These are phyloP conservation scores for Alfaro cultratus DNA, from an alignment of 2,797 vertebrate species.

Conservation along the genomic window DNA sequence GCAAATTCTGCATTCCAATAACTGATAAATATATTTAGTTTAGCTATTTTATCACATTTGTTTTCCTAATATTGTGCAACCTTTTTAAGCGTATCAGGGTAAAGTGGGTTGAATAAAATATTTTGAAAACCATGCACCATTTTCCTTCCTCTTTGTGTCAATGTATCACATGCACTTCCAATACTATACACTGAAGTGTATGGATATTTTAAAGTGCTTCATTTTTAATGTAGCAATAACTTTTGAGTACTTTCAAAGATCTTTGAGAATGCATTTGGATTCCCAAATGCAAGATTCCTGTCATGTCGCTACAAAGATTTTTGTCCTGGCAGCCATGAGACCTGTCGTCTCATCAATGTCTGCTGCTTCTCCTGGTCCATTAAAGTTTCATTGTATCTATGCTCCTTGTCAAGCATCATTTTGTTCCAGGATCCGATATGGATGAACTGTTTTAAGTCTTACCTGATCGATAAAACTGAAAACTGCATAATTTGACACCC, in stretches of 20 bases:
- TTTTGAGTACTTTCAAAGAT: constrained; percentile 16
- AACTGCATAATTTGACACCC: constrained; percentile 25
- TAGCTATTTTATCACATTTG: background rate
- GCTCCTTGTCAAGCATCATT: constrained; percentile 13
- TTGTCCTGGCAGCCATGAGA: constrained; percentile 37
- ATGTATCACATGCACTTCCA: background rate
- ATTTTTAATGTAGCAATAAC: constrained; percentile 2
- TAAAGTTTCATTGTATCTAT: constrained; percentile 22
- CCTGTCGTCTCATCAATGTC: constrained; percentile 36
- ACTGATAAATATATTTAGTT: background rate
- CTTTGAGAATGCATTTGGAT: constrained; percentile 5
- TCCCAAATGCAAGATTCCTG: constrained; percentile 19
- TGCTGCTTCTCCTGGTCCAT: constrained; percentile 17
- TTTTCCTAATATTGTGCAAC: background rate
- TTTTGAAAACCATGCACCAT: background rate
- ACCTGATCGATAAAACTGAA: constrained; percentile 22
- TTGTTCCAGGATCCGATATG: background rate
- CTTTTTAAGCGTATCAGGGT: background rate
- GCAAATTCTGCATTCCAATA: background rate
- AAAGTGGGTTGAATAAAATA: background rate
- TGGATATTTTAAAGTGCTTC: background rate
- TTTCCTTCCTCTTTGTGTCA: background rate
- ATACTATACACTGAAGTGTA: background rate
- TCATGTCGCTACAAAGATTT: constrained; percentile 15
- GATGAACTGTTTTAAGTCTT: constrained; percentile 25